These are phyloP conservation scores for Schrankia costaestrigalis DNA, from an alignment of 2,888 invertebrate genomes.

Conservation along the genomic window DNA sequence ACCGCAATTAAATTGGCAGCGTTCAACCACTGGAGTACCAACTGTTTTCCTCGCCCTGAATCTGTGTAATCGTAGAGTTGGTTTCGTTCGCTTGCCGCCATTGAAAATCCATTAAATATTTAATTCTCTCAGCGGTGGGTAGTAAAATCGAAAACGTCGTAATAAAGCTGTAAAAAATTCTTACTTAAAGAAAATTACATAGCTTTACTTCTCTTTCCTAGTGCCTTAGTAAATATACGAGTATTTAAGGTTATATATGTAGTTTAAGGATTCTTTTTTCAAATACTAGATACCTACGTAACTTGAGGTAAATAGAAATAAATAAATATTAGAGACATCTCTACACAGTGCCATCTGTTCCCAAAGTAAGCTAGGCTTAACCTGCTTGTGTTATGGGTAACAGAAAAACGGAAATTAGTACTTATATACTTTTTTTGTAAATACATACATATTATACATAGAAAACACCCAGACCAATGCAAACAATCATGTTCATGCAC, in stretches of 20 bases:
- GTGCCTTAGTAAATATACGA: conserved; percentile 30
- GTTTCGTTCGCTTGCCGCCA: conserved; percentile 48
- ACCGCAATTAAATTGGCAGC: conserved; percentile 27
- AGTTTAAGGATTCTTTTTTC: too few species aligned
- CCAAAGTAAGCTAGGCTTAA: too few species aligned
- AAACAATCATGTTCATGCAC: too few species aligned
- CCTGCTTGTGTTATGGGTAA: too few species aligned
- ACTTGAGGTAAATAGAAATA: too few species aligned
- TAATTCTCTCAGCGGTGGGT: conserved; percentile 34
- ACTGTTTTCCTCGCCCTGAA: conserved; percentile 23
- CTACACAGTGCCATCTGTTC: too few species aligned
- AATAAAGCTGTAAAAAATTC: conserved; percentile 39
- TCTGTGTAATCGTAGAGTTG: conserved; percentile 34
- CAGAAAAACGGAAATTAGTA: too few species aligned
- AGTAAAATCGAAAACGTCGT: conserved; percentile 38
- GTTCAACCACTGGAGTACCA: conserved; percentile 12
- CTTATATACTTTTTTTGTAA: too few species aligned
- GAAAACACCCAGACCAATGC: too few species aligned
- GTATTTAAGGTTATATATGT: conserved; percentile 17
- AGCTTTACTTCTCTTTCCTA: conserved; percentile 24
- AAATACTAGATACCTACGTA: too few species aligned
- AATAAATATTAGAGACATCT: too few species aligned
- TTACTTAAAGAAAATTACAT: conserved; percentile 33
- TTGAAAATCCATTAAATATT: conserved; percentile 54
- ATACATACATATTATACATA: too few species aligned